Conservation (phyloP, 2,113 vertebrate species). For the Penelope pileata region DNA sequence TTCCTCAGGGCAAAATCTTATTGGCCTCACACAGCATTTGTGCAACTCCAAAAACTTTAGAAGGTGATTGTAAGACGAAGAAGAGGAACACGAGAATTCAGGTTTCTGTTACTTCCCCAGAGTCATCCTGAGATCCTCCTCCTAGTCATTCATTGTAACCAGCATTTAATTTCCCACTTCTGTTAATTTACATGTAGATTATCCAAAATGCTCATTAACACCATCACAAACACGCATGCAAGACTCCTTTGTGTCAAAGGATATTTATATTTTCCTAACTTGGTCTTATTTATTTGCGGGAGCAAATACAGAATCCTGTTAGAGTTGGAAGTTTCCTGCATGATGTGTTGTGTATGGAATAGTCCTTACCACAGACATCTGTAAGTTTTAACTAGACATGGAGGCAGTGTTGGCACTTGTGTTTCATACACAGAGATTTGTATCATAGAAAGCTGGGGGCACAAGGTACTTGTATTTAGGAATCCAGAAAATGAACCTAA, state of each 20-base stretch:
- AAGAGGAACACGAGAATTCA: neutral
- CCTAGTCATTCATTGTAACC: neutral
- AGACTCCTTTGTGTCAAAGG: neutral
- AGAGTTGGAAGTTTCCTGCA: too few relatives aligned
- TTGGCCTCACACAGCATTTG: neutral
- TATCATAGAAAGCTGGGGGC: too few relatives aligned
- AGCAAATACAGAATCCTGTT: neutral
- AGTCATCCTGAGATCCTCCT: neutral
- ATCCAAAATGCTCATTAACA: neutral
- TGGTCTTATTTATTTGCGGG: neutral
- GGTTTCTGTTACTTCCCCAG: neutral
- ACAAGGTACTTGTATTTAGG: neutral
- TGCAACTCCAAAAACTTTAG: neutral
- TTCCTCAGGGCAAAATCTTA: neutral
- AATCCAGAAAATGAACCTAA: neutral
- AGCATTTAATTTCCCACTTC: neutral
- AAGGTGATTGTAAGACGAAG: neutral
- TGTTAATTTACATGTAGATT: neutral
- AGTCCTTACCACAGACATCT: neutral
- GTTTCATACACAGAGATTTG: neutral
- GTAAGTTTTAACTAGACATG: neutral
- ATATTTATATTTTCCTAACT: neutral
- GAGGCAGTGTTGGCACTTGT: neutral
- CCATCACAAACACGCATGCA: neutral
- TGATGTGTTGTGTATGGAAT: neutral